Conservation (phyloP, 2,113 vertebrate species). For the Tenebrosternarchus preto region DNA sequence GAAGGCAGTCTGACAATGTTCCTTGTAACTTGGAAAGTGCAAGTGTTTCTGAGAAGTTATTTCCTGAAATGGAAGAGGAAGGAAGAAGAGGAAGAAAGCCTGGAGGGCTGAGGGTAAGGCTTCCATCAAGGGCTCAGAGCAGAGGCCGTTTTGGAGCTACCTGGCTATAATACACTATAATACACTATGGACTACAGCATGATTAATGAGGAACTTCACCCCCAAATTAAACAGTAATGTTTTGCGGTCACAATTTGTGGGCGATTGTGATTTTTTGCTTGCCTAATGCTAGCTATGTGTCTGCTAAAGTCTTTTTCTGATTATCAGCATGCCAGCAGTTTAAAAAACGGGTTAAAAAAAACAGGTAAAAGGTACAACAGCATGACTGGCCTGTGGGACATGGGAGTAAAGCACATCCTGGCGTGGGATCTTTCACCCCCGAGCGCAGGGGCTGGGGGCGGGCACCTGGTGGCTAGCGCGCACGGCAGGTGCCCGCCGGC, state of each 20-base stretch:
- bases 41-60: conserved; percentile 19
- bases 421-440: too few species aligned
- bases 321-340: neutral
- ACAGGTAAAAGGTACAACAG: neutral
- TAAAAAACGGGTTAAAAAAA: too few species aligned
- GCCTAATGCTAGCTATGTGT: neutral
- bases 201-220: too few species aligned
- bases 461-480: too few species aligned
- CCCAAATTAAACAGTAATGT: neutral
- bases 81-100: neutral
- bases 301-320: neutral
- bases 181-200: neutral
- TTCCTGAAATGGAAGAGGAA: neutral
- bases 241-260: neutral
- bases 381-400: neutral
- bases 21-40: neutral
- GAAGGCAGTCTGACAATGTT: neutral
- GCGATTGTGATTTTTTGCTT: neutral
- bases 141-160: neutral
- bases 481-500: neutral
- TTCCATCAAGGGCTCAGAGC: neutral
- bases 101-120: neutral
- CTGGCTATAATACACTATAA: too few species aligned
- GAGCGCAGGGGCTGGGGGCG: too few species aligned
- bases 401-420: too few species aligned